These are phyloP conservation scores for Eupeodes corollae DNA, from an alignment of 1,140 invertebrate genomes.

Conservation along the genomic window DNA sequence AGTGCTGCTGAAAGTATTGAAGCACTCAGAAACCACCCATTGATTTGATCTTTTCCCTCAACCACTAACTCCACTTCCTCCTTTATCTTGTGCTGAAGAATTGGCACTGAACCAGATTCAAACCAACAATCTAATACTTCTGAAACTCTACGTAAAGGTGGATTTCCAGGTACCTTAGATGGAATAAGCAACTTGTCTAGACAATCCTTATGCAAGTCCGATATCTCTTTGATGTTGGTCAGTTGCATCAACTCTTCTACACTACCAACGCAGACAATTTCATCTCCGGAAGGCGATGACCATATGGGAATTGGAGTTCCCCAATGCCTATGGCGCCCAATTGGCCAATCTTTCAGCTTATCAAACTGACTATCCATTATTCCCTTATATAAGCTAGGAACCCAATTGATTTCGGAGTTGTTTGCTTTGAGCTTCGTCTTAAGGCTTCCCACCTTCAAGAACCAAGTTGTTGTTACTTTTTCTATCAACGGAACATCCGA, in stretches of 20 bases:
- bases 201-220: constrained; percentile 84
- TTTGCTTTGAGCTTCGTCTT: constrained; percentile 61
- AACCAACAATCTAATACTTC: constrained; percentile 99
- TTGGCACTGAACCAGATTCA: constrained; percentile 97
- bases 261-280: constrained; percentile 85
- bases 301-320: constrained; percentile 95
- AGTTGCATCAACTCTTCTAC: constrained; percentile 76
- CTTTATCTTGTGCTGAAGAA: constrained; percentile 84
- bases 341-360: constrained; percentile 86
- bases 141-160: constrained; percentile 64
- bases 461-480: constrained; percentile 86
- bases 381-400: constrained; percentile 39
- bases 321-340: constrained; percentile 88
- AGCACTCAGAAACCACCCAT: constrained; percentile 96
- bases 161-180: constrained; percentile 63
- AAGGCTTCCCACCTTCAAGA: constrained; percentile 73
- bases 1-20: constrained; percentile 86
- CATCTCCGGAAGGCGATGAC: constrained; percentile 78
- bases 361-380: constrained; percentile 45
- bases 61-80: constrained; percentile 95
- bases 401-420: constrained; percentile 11
- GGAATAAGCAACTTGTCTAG: constrained; percentile 88
- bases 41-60: constrained; percentile 96
- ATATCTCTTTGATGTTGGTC: constrained; percentile 59
- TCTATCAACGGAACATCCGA: constrained; percentile 87